These are phyloP conservation scores for Lagopus muta DNA, from an alignment of 2,113 vertebrate genomes.

Conservation along the genomic window DNA sequence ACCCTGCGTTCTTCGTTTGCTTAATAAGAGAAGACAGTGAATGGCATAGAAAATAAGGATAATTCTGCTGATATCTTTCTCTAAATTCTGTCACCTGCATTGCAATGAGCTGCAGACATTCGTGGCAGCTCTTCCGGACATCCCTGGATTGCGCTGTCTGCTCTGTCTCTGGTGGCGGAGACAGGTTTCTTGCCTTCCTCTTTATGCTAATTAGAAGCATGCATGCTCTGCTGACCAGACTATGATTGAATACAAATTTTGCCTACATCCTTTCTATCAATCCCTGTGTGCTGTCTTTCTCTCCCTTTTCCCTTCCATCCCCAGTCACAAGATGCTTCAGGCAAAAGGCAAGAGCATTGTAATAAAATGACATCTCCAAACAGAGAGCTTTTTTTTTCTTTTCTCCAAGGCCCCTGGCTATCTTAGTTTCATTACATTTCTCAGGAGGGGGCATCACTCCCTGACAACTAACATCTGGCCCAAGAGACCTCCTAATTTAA, in stretches of 20 bases:
- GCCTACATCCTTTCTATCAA: background rate
- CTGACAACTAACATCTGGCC: slow-evolving; percentile 78
- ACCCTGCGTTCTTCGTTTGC: background rate
- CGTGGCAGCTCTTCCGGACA: background rate
- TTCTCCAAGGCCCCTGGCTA: background rate
- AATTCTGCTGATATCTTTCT: background rate
- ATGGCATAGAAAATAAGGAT: background rate
- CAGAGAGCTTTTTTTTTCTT: background rate
- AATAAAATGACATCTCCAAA: slow-evolving; percentile 30
- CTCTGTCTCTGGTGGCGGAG: background rate
- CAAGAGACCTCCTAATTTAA: slow-evolving; percentile 76
- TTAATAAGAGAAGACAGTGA: slow-evolving; percentile 12
- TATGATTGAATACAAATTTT: slow-evolving; percentile 40
- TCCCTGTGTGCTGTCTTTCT: background rate
- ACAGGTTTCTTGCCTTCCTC: slow-evolving; percentile 12
- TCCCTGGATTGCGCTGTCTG: background rate
- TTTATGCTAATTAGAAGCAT: slow-evolving; percentile 39
- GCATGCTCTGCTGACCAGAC: slow-evolving; percentile 8
- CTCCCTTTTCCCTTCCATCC: background rate
- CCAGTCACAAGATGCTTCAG: slow-evolving; percentile 23
- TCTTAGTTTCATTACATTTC: slow-evolving; percentile 74
- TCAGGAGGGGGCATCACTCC: slow-evolving; percentile 72
- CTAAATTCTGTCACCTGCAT: background rate
- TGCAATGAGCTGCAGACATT: background rate
- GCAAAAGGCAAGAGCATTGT: background rate